Evolutionary conservation across 1,140 invertebrate species (phyloP).

Genomic region (Cotesia glomerata): DNA sequence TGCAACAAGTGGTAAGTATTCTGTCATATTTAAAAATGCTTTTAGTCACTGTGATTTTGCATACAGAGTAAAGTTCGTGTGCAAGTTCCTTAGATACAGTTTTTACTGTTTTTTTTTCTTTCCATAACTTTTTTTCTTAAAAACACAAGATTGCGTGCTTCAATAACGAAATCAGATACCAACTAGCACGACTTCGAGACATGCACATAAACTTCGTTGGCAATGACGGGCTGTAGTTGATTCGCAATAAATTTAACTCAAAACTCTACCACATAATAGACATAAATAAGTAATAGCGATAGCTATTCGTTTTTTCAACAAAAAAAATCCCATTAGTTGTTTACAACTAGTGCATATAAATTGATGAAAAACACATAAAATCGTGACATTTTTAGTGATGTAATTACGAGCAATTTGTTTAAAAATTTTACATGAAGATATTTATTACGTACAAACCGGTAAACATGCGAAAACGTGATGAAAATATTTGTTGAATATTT

Average conservation of each 20-base stretch:
- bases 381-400: background rate
- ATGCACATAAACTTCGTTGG: slow-evolving; percentile 21
- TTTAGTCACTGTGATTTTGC: background rate
- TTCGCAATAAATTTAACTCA: slow-evolving; percentile 34
- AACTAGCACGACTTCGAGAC: slow-evolving; percentile 15
- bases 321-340: background rate
- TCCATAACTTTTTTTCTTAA: background rate
- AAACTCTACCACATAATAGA: slow-evolving; percentile 6
- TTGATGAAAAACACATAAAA: too few relatives aligned
- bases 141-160: slow-evolving; percentile 21
- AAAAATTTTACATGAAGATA: background rate
- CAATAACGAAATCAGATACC: slow-evolving; percentile 14
- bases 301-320: background rate
- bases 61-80: background rate
- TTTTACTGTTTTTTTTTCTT: background rate
- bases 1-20: slow-evolving; percentile 26
- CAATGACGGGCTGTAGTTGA: slow-evolving; percentile 25
- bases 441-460: background rate
- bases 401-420: background rate
- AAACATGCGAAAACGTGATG: background rate
- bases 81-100: background rate
- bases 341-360: background rate
- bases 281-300: slow-evolving; percentile 24
- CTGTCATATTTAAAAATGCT: background rate
- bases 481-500: slow-evolving; percentile 6